Conservation (phyloP, 1,140 invertebrate species). For the Achatina immaculata region DNA sequence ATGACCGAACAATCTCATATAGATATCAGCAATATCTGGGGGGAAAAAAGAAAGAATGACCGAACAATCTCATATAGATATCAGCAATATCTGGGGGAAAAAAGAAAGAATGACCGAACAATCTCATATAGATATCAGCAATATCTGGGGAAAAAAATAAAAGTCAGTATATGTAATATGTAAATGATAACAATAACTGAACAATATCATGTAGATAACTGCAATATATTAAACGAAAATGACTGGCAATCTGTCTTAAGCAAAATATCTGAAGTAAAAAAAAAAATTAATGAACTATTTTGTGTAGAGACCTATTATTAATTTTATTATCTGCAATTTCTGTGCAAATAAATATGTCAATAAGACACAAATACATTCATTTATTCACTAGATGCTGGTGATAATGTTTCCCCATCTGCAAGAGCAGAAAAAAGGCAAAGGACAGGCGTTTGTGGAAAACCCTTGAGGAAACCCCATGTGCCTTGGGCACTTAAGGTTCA, state of each 20-base stretch:
- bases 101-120: constrained; percentile 47
- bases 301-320: too few species aligned
- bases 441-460: too few species aligned
- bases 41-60: constrained; percentile 44
- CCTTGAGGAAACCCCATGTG: too few species aligned
- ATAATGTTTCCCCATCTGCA: too few species aligned
- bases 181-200: constrained; percentile 43
- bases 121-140: constrained; percentile 41
- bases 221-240: too few species aligned
- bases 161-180: constrained; percentile 45
- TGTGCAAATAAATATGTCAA: constrained; percentile 38
- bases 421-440: too few species aligned
- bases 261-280: constrained; percentile 45
- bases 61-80: constrained; percentile 47
- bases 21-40: constrained; percentile 46
- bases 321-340: constrained; percentile 45
- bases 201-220: constrained; percentile 43
- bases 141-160: constrained; percentile 44
- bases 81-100: constrained; percentile 46
- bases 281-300: constrained; percentile 45
- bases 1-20: constrained; percentile 47
- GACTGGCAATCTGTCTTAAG: too few species aligned
- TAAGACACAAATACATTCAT: too few species aligned
- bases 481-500: too few species aligned
- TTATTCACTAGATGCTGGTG: too few species aligned